Evolutionary conservation across 2,888 invertebrate species (phyloP).

Genomic region (Apantesis nais): DNA sequence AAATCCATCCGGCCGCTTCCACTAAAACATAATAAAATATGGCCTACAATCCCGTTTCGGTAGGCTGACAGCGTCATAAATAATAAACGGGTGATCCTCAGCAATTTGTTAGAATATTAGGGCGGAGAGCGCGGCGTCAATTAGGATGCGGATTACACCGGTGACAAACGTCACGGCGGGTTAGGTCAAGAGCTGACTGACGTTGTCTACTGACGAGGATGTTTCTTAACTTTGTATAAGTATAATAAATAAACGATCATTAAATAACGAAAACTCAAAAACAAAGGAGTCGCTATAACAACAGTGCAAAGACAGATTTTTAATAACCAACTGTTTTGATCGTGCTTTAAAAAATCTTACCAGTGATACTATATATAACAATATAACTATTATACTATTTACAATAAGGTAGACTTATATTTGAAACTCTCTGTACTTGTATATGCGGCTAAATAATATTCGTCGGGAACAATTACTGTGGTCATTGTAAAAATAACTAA

Average conservation of each 20-base stretch:
- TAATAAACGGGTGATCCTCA: conserved; percentile 47
- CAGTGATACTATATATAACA: no score
- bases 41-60: conserved; percentile 18
- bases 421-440: background rate
- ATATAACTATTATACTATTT: no score
- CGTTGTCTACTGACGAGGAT: conserved; percentile 3
- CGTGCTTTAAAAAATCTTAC: background rate
- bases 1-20: conserved; percentile 7
- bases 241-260: background rate
- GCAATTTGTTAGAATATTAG: conserved; percentile 52
- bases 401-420: background rate
- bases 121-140: conserved; percentile 38
- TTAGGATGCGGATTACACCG: conserved; percentile 46
- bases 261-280: background rate
- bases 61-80: conserved; percentile 43
- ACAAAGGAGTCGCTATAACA: background rate
- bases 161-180: conserved; percentile 45
- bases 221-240: conserved; percentile 1
- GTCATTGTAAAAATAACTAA: no score
- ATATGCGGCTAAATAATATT: background rate
- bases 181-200: conserved; percentile 39
- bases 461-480: background rate
- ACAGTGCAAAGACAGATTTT: background rate
- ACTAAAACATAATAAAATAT: conserved; percentile 23
- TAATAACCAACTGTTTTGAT: background rate